Conservation (phyloP, 2,888 invertebrate genomes). For the Agrotis clavis region DNA sequence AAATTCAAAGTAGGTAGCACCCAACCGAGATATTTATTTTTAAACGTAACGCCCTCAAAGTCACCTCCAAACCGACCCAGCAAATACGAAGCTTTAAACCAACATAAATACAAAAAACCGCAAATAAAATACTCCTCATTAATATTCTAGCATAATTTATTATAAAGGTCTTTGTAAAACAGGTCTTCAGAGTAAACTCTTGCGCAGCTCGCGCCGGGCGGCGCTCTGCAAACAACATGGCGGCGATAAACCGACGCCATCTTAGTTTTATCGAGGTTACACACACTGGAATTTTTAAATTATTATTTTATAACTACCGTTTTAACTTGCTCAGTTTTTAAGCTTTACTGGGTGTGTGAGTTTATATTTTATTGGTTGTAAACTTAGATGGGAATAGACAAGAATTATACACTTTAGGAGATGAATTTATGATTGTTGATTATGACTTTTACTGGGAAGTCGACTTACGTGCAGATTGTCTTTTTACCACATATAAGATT, state of each 20-base stretch:
- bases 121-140: slow-evolving; percentile 79
- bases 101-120: slow-evolving; percentile 60
- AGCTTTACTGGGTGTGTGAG: slow-evolving; percentile 46
- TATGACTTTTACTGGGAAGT: background rate
- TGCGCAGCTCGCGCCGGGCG: slow-evolving; percentile 83
- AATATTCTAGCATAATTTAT: slow-evolving; percentile 76
- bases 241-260: slow-evolving; percentile 87
- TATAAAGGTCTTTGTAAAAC: slow-evolving; percentile 84
- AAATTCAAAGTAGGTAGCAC: slow-evolving; percentile 62
- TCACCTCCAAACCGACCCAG: slow-evolving; percentile 55
- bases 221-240: slow-evolving; percentile 85
- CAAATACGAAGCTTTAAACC: slow-evolving; percentile 52
- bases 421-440: background rate
- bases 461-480: background rate
- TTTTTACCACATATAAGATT: background rate
- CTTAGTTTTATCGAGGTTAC: slow-evolving; percentile 88
- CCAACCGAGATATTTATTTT: slow-evolving; percentile 63
- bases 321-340: slow-evolving; percentile 61
- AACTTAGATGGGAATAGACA: slow-evolving; percentile 1
- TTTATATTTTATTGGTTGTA: slow-evolving; percentile 40
- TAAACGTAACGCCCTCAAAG: slow-evolving; percentile 65
- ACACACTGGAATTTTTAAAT: slow-evolving; percentile 83
- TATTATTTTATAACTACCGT: slow-evolving; percentile 80
- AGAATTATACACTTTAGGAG: slow-evolving; percentile 1
- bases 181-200: slow-evolving; percentile 88